Base-by-base conservation (phyloP, 1,140 invertebrate genomes). In the Anadara kagoshimensis region DNA sequence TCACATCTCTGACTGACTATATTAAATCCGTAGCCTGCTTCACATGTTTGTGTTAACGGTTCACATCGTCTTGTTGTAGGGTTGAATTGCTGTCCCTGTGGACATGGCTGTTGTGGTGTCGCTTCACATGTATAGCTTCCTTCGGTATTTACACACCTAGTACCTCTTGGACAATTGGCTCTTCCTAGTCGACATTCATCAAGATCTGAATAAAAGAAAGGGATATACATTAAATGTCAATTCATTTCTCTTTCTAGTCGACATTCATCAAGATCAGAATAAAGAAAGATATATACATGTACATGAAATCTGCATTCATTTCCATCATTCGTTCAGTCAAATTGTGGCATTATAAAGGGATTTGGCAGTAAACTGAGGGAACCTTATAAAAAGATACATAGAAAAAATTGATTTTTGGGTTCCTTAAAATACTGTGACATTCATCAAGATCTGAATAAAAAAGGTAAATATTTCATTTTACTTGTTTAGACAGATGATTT, bases 181-280 rank as follows among this genome's bases (percentile, higher is more conserved):
- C 68, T 63, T 24, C 82, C 80, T 45, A 80, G 77, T 2, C 58
- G 49, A 74, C 90, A 90, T 73, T 90, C 90, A 76, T 94, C 91
- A 69, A 94, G 94, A 88, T 99, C 97, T 95, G 79, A 41, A 87
- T 82, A 41, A 57, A 56, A 61, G 75, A 64, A 12, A 58, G 20
- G 54, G 18, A 66, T 12, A 59, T 1, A 26, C 14, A 67, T 49
- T 54, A 22, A 16, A n/a, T 29, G 26, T n/a, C 11, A 58, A 24
- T 12, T n/a, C 14, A n/a, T 20, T 57, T 20, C 12, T 5, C 54
- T 57, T 57, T 20, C 14, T n/a, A n/a, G n/a, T n/a, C n/a, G n/a
- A n/a, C n/a, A n/a, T n/a, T n/a, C n/a, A n/a, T n/a, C n/a, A n/a
- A n/a, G n/a, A n/a, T n/a, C n/a, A n/a, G n/a, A n/a, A n/a, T n/a